A percentile compares a stretch with the other conserved stretches of the same genome.
phyloP scores from a whole-genome alignment of 2,113 vertebrate genomes.

The Coryphaenoides rupestris region DNA sequence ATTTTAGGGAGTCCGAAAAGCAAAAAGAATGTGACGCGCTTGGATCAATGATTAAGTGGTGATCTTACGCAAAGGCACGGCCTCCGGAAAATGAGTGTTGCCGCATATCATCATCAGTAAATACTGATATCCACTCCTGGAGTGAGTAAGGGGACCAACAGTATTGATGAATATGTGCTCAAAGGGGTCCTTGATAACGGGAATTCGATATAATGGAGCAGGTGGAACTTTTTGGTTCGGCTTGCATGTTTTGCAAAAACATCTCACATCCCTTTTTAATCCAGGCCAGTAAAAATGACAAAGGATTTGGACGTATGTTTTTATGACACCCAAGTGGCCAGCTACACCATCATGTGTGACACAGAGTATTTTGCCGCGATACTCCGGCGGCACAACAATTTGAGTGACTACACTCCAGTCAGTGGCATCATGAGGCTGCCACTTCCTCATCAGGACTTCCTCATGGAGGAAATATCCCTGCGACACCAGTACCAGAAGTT shows the following conservation, averaged over 20 bases:
- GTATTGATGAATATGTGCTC: constrained; percentile 1
- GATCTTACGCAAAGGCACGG: not conserved
- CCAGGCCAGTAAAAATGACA: constrained; percentile 4
- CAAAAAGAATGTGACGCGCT: constrained; percentile 6
- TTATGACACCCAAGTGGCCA: not conserved
- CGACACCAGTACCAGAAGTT: no score
- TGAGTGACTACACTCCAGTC: not conserved
- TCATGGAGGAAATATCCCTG: not conserved
- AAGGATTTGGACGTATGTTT: not conserved
- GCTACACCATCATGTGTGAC: not conserved
- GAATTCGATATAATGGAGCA: constrained; percentile 7
- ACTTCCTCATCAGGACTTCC: not conserved
- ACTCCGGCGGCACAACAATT: not conserved
- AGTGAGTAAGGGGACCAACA: not conserved
- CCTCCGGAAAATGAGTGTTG: not conserved
- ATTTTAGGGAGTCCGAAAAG: not conserved
- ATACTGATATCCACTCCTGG: not conserved
- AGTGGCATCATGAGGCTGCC: not conserved
- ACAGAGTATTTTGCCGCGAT: not conserved
- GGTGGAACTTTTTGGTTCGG: constrained; percentile 1
- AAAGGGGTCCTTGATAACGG: not conserved
- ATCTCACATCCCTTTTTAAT: not conserved
- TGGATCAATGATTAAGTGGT: not conserved
- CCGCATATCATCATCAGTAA: not conserved
- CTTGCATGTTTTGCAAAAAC: not conserved